Conservation (phyloP, 1,140 invertebrate genomes). For the Drosophila carrolli region DNA sequence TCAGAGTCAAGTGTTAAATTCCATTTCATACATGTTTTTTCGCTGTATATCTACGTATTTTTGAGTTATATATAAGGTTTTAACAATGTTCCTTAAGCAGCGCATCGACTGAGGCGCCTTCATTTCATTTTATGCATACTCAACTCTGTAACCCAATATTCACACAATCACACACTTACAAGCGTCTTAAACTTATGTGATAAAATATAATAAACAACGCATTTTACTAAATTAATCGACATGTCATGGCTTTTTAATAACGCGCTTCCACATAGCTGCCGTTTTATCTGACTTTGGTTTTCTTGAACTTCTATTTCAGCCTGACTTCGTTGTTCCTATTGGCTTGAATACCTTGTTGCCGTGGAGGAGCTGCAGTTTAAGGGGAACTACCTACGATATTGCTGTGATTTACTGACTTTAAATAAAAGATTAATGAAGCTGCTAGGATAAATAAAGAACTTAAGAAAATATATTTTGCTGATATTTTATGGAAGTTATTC, state of each 20-base stretch:
- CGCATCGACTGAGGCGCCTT: conserved; percentile 29
- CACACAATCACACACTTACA: conserved; percentile 43
- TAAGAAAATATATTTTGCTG: background rate
- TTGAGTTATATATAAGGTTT: conserved; percentile 39
- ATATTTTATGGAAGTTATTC: too few relatives aligned
- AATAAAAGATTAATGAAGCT: background rate
- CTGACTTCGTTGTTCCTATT: conserved; percentile 60
- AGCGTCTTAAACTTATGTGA: conserved; percentile 69
- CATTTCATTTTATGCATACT: conserved; percentile 54
- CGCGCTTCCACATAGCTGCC: conserved; percentile 8
- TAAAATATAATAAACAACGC: conserved; percentile 59
- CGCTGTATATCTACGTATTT: conserved; percentile 37
- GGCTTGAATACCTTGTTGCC: conserved; percentile 12
- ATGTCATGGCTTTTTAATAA: conserved; percentile 34
- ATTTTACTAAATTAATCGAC: conserved; percentile 43
- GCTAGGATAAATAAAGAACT: background rate
- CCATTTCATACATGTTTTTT: conserved; percentile 43
- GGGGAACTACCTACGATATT: background rate
- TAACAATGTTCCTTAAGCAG: conserved; percentile 72
- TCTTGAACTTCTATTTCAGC: conserved; percentile 43
- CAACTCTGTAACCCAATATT: conserved; percentile 38
- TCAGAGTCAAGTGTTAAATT: conserved; percentile 43
- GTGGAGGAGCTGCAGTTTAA: background rate
- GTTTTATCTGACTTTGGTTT: background rate
- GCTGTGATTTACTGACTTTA: conserved; percentile 34